phyloP scores from a whole-genome alignment of 1,140 invertebrate genomes.

The Cylas formicarius region DNA sequence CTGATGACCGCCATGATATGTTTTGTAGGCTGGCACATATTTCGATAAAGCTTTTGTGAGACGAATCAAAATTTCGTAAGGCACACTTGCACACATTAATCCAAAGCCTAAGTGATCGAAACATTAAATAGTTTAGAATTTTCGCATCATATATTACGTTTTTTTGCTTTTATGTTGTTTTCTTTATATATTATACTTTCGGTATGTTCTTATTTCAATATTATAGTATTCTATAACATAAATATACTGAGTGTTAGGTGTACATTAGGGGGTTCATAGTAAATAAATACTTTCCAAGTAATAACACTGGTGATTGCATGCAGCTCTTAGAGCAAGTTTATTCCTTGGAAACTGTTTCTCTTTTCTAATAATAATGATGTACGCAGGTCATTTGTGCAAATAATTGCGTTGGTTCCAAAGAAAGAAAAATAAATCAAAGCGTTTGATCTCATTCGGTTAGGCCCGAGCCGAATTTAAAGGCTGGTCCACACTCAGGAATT shows the following conservation, averaged over 20 bases:
- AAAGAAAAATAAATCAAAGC: slow-evolving; percentile 38
- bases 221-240: slow-evolving; percentile 24
- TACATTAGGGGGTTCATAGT: slow-evolving; percentile 18
- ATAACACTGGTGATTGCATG: slow-evolving; percentile 21
- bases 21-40: slow-evolving; percentile 30
- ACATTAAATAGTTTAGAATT: slow-evolving; percentile 20
- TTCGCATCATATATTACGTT: slow-evolving; percentile 21
- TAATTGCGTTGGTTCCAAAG: slow-evolving; percentile 35
- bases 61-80: too few species aligned
- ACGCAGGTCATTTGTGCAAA: slow-evolving; percentile 31
- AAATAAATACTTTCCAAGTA: slow-evolving; percentile 24
- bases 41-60: slow-evolving; percentile 13
- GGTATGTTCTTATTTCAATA: slow-evolving; percentile 31
- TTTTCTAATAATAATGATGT: slow-evolving; percentile 12
- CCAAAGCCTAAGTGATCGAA: slow-evolving; percentile 33
- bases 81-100: slow-evolving; percentile 21
- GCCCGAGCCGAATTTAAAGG: slow-evolving; percentile 12
- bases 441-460: slow-evolving; percentile 41
- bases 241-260: slow-evolving; percentile 29
- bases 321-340: slow-evolving; percentile 19
- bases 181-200: slow-evolving; percentile 31
- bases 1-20: slow-evolving; percentile 43
- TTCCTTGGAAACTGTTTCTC: slow-evolving; percentile 16
- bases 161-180: slow-evolving; percentile 32
- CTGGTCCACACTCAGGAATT: slow-evolving; percentile 39